These are phyloP conservation scores for Clarias macrocephalus DNA, from an alignment of 2,113 vertebrate genomes.

Conservation along the genomic window DNA sequence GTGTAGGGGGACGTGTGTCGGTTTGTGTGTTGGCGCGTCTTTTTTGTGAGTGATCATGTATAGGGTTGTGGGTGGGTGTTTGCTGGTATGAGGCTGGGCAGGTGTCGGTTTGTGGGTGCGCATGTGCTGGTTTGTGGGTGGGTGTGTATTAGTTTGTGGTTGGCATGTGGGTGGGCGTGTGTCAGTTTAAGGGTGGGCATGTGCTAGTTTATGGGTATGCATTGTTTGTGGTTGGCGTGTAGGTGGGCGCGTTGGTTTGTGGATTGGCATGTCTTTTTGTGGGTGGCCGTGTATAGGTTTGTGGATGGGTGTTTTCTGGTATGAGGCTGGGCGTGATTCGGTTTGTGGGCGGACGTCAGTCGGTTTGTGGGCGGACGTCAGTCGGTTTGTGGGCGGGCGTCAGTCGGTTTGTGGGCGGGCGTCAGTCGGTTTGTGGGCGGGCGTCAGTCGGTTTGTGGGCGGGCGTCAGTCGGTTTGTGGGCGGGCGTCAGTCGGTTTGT, in stretches of 20 bases:
- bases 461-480: neutral
- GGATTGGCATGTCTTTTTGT: neutral
- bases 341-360: neutral
- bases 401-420: neutral
- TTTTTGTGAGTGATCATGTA: neutral
- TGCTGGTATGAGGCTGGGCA: no score
- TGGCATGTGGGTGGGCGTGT: no score
- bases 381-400: no score
- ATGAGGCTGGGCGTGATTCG: no score
- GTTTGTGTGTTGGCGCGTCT: neutral
- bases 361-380: neutral
- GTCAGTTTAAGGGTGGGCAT: no score
- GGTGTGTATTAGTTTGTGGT: neutral
- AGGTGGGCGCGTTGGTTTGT: no score
- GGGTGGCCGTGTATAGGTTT: neutral
- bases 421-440: neutral
- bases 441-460: neutral
- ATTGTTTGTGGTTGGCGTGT: neutral
- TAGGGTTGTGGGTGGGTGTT: neutral
- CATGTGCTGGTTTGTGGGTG: neutral
- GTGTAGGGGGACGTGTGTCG: neutral
- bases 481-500: neutral
- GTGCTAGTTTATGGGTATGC: no score
- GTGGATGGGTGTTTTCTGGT: neutral
- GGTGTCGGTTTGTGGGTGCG: neutral